These are phyloP conservation scores for Lethrus apterus DNA, from an alignment of 1,140 invertebrate species.

Conservation along the genomic window DNA sequence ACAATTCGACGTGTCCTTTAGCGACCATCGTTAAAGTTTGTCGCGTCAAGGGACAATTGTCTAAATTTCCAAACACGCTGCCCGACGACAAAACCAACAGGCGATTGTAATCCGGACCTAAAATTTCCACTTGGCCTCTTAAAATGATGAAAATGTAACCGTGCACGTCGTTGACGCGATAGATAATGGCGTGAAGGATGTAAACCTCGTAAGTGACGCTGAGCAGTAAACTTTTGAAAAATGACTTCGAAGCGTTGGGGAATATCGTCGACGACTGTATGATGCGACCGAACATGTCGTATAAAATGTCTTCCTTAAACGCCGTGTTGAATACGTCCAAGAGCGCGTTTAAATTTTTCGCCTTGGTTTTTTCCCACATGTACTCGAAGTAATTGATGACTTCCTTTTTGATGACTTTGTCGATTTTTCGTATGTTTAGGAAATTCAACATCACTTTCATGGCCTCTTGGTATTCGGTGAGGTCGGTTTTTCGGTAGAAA, in stretches of 20 bases:
- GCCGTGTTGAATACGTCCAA: slow-evolving; percentile 17
- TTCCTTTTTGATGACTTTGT: slow-evolving; percentile 20
- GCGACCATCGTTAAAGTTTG: slow-evolving; percentile 25
- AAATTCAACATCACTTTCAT: slow-evolving; percentile 22
- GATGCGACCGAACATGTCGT: slow-evolving; percentile 20
- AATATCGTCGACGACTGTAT: slow-evolving; percentile 15
- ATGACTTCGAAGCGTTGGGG: slow-evolving; percentile 6
- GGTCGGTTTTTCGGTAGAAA: slow-evolving; percentile 17
- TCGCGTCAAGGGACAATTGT: slow-evolving; percentile 13
- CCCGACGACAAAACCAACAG: slow-evolving; percentile 14
- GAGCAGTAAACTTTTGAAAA: slow-evolving; percentile 17
- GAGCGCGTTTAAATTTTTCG: slow-evolving; percentile 16
- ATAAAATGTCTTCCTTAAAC: slow-evolving; percentile 20
- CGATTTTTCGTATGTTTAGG: slow-evolving; percentile 17
- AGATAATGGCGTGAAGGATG: slow-evolving; percentile 18
- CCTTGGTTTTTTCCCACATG: slow-evolving; percentile 24
- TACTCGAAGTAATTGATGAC: slow-evolving; percentile 25
- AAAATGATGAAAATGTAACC: slow-evolving; percentile 17
- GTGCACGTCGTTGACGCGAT: slow-evolving; percentile 20
- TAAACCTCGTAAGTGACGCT: slow-evolving; percentile 16
- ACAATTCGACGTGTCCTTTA: slow-evolving; percentile 19
- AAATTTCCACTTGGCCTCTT: slow-evolving; percentile 21
- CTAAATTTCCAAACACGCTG: slow-evolving; percentile 24
- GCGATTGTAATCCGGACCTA: slow-evolving; percentile 21
- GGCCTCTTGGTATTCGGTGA: slow-evolving; percentile 20